These are phyloP conservation scores for Oenanthe melanoleuca DNA, from an alignment of 2,113 vertebrate species.

Conservation along the genomic window DNA sequence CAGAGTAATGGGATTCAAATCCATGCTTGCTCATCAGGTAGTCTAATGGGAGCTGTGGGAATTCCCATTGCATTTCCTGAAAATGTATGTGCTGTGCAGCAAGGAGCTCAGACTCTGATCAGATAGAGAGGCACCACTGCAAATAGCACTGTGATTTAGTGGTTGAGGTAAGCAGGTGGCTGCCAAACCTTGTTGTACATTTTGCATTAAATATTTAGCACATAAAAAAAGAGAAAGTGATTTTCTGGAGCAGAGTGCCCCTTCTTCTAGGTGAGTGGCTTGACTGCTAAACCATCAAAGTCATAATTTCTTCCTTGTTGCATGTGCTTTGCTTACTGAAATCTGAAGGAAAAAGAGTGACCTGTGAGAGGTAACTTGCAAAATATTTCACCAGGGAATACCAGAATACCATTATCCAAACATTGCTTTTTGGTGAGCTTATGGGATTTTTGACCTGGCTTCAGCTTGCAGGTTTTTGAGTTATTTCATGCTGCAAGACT, in stretches of 20 bases:
- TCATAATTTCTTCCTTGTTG: neutral
- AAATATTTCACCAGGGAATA: neutral
- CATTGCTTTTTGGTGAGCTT: neutral
- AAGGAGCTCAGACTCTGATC: neutral
- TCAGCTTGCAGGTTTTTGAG: neutral
- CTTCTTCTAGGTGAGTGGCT: neutral
- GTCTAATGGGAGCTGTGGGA: neutral
- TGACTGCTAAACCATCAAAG: neutral
- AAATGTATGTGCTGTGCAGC: neutral
- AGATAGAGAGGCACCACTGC: neutral
- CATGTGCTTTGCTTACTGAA: neutral
- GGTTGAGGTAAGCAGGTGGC: neutral
- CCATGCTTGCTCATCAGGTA: neutral
- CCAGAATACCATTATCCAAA: neutral
- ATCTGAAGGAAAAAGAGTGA: neutral
- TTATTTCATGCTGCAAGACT: neutral
- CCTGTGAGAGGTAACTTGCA: neutral
- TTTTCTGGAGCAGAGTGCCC: conserved; percentile 12
- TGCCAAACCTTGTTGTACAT: conserved; percentile 29
- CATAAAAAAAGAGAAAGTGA: neutral
- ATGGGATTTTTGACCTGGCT: neutral
- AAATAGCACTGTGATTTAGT: neutral
- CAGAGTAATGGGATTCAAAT: neutral
- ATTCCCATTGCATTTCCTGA: neutral
- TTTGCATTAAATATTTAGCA: conserved; percentile 50